phyloP scores from a whole-genome alignment of 2,888 invertebrate genomes.

The Rotaria socialis region DNA sequence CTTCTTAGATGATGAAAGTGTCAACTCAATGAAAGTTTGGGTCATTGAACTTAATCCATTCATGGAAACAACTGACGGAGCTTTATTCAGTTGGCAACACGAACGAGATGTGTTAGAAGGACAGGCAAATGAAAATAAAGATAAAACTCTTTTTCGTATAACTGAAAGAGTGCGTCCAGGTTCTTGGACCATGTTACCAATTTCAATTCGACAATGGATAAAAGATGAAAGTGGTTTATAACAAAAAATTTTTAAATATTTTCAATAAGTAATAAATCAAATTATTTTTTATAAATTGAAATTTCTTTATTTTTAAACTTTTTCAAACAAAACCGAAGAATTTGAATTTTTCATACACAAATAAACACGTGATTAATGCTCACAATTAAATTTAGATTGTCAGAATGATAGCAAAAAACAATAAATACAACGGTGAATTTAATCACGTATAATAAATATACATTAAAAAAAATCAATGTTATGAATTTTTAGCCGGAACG shows the following conservation, averaged over 20 bases:
- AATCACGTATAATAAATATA: too few species aligned
- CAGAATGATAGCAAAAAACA: too few species aligned
- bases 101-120: conserved; percentile 51
- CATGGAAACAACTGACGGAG: conserved; percentile 52
- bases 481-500: not conserved
- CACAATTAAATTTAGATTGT: too few species aligned
- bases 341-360: too few species aligned
- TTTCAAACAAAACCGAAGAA: too few species aligned
- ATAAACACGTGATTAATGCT: too few species aligned
- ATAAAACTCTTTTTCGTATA: conserved; percentile 51
- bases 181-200: conserved; percentile 51
- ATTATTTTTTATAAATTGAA: too few species aligned
- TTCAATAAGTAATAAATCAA: too few species aligned
- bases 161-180: conserved; percentile 51
- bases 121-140: conserved; percentile 33
- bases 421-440: too few species aligned
- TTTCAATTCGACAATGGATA: conserved; percentile 15
- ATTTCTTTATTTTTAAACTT: too few species aligned
- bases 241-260: too few species aligned
- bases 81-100: conserved; percentile 53
- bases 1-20: conserved; percentile 47
- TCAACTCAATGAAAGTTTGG: conserved; percentile 49
- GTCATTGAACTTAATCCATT: conserved; percentile 54
- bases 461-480: too few species aligned
- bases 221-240: not conserved